Evolutionary conservation across 2,797 vertebrate genomes (phyloP).

Genomic region (Acrossocheilus wenchowensis): DNA sequence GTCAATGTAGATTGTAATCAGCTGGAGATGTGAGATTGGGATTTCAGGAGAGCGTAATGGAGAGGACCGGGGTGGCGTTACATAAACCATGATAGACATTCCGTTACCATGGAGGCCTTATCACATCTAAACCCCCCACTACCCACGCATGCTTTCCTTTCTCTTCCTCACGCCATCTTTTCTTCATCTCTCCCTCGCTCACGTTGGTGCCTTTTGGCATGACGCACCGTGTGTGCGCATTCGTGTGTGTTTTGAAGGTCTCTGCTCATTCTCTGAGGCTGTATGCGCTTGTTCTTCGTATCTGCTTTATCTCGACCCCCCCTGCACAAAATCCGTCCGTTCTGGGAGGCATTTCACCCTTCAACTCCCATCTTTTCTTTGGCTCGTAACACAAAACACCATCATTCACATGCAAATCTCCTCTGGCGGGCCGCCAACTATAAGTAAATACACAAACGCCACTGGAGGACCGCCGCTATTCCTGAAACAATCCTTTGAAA

Average conservation of each 20-base stretch:
- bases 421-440: slow-evolving; percentile 24
- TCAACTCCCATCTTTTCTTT: slow-evolving; percentile 39
- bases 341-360: slow-evolving; percentile 26
- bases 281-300: slow-evolving; percentile 46
- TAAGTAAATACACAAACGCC: slow-evolving; percentile 23
- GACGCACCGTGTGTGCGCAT: slow-evolving; percentile 42
- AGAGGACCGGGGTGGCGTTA: slow-evolving; percentile 45
- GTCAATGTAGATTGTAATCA: slow-evolving; percentile 44
- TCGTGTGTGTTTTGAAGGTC: slow-evolving; percentile 38
- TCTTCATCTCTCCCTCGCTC: slow-evolving; percentile 31
- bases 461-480: slow-evolving; percentile 2
- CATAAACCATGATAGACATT: slow-evolving; percentile 58
- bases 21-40: slow-evolving; percentile 33
- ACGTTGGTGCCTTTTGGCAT: slow-evolving; percentile 53
- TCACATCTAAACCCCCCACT: slow-evolving; percentile 57
- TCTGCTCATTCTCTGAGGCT: slow-evolving; percentile 39
- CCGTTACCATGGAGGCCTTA: slow-evolving; percentile 65
- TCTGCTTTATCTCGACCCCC: slow-evolving; percentile 48
- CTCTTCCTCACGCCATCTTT: slow-evolving; percentile 13
- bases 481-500: slow-evolving; percentile 36
- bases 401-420: slow-evolving; percentile 35
- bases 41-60: slow-evolving; percentile 41
- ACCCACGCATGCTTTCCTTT: slow-evolving; percentile 53
- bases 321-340: slow-evolving; percentile 10
- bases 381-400: slow-evolving; percentile 39